Base-by-base conservation (phyloP, 2,888 invertebrate genomes). In the Rhimphoctona megacephalus region DNA sequence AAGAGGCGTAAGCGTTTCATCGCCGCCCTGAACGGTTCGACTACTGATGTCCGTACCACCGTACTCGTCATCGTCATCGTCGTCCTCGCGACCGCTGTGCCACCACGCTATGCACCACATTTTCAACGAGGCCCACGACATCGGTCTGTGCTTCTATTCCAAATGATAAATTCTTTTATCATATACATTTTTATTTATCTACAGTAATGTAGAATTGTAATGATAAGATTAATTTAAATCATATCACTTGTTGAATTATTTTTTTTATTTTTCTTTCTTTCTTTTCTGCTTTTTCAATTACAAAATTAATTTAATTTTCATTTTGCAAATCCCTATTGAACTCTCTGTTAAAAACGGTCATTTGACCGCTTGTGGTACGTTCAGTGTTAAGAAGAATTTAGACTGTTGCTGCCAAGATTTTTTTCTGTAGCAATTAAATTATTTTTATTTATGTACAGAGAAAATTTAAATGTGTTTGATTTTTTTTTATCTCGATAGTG, bases 51-150 rank as follows among this genome's bases (percentile, higher is more conserved):
- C 98, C 97, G 88, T 96, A 4, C 92, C 93, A 0, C 91, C 93
- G 96, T 92, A 97, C 97, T 97, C 97, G 94, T 96, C 97, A 90
- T 96, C 97, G 88, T 97, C 97, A 90, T 97, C 97, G 87, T 97
- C 95, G 91, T 98, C 98, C 87, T 98, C 98, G 54, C 97, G 95
- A 0, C 98, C 98, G 19, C 98, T 98, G 94, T 98, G 97, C 98
- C 98, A 86, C 86, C 86, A 86, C 92, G 98, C 98, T 82, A 97
- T 96, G 94, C 98, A 98, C 98, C 98, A 98, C 88, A 96, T 96
- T 87, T 96, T 93, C 80, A 95, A 83, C 95, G 96, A 96, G 19
- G 96, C 95, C 95, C 95, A 94, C 89, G 95, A 94, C 88, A 96
- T 94, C 90, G 95, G 95, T 90, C 95, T 93, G 90, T 95, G 93